These are phyloP conservation scores for Arctia plantaginis DNA, from an alignment of 2,888 invertebrate genomes.

Conservation along the genomic window DNA sequence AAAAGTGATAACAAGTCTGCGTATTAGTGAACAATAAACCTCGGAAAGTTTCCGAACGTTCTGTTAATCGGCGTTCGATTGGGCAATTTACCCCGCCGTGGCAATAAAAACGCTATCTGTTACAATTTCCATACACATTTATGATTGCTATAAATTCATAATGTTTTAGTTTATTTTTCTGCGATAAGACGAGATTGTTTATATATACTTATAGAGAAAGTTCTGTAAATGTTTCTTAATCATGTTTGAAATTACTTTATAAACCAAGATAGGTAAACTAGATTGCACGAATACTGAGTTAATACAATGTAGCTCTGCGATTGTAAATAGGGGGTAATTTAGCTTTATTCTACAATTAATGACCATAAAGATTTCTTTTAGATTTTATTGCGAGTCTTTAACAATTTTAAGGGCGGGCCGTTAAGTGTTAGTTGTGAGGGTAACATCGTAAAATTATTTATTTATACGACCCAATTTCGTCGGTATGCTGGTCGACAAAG, in stretches of 20 bases:
- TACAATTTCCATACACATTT: conserved; percentile 39
- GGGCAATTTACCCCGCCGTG: conserved; percentile 48
- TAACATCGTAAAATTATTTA: conserved; percentile 82
- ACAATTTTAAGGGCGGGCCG: conserved; percentile 71
- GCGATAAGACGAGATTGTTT: conserved; percentile 8
- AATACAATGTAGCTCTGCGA: conserved; percentile 43
- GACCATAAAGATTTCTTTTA: conserved; percentile 63
- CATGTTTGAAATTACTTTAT: conserved; percentile 10
- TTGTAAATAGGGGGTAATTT: conserved; percentile 51
- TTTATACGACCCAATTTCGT: conserved; percentile 83
- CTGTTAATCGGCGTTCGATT: conserved; percentile 50
- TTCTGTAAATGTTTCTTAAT: conserved; percentile 1
- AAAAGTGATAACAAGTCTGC: neutral
- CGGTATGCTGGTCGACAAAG: conserved; percentile 80
- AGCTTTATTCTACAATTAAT: conserved; percentile 59
- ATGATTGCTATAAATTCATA: conserved; percentile 25
- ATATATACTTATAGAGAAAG: neutral
- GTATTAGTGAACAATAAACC: conserved; percentile 6
- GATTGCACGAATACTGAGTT: conserved; percentile 36
- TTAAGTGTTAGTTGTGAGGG: conserved; percentile 76
- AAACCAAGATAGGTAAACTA: conserved; percentile 21
- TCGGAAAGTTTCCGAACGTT: neutral
- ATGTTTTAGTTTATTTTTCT: neutral
- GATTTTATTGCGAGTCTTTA: conserved; percentile 68
- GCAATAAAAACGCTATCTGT: conserved; percentile 47